Conservation (phyloP, 2,113 vertebrate species). For the Emberiza fucata region DNA sequence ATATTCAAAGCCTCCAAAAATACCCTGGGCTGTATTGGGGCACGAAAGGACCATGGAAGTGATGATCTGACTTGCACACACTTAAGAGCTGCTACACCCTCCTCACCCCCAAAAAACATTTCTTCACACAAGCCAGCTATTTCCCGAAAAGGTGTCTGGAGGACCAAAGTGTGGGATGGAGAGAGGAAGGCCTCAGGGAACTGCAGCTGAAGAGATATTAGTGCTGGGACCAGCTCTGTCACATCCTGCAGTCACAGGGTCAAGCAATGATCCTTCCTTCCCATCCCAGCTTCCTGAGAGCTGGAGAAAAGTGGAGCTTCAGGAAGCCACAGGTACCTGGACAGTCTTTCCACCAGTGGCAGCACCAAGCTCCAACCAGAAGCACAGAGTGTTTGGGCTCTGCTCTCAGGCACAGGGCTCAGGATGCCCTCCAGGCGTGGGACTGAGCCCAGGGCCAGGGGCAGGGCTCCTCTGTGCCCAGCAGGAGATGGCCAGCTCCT, state of each 20-base stretch:
- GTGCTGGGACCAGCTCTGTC: not conserved
- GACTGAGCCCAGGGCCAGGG: not conserved
- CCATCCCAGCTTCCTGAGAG: not conserved
- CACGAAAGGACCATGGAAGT: not conserved
- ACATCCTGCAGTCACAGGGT: not conserved
- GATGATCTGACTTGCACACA: not conserved
- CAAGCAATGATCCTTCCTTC: not conserved
- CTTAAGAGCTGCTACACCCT: not conserved
- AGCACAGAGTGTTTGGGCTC: accelerated
- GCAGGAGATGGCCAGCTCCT: not conserved
- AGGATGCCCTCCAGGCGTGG: accelerated
- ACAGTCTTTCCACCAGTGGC: not conserved
- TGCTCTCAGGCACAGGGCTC: not conserved
- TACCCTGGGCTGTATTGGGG: not conserved
- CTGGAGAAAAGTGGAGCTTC: not conserved
- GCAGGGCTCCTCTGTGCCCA: not conserved
- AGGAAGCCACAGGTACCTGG: not conserved
- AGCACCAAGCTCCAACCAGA: not conserved
- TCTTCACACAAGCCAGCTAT: not conserved
- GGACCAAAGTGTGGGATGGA: not conserved
- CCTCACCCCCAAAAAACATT: not conserved
- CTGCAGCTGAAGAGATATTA: not conserved
- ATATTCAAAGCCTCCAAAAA: not conserved
- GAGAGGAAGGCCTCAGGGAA: not conserved
- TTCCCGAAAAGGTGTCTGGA: not conserved